Evolutionary conservation across 2,888 invertebrate genomes (phyloP).

Genomic region (Habrosyne pyritoides): DNA sequence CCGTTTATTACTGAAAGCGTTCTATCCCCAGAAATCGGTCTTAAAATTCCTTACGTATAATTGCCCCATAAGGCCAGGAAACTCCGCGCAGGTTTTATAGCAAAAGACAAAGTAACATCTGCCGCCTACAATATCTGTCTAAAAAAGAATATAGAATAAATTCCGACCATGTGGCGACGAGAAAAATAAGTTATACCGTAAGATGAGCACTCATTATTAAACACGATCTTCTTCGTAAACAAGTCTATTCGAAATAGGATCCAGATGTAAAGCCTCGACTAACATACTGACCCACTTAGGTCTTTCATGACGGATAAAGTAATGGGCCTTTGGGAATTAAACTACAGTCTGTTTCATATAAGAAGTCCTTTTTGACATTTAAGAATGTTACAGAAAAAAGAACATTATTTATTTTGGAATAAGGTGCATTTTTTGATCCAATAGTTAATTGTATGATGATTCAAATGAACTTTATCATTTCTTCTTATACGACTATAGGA

Average conservation of each 20-base stretch:
- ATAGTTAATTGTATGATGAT: too few species aligned
- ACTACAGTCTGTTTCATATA: too few species aligned
- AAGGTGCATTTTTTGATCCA: too few species aligned
- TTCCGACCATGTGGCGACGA: slow-evolving; percentile 24
- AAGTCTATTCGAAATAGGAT: background rate
- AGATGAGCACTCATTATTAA: slow-evolving; percentile 25
- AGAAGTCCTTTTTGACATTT: too few species aligned
- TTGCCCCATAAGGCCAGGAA: slow-evolving; percentile 34
- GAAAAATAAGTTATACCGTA: slow-evolving; percentile 21
- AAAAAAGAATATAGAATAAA: slow-evolving; percentile 28
- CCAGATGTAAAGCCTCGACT: background rate
- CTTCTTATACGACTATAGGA: too few species aligned
- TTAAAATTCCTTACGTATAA: slow-evolving; percentile 34
- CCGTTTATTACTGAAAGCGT: background rate
- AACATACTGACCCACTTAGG: background rate
- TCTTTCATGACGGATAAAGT: background rate
- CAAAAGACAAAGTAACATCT: slow-evolving; percentile 45
- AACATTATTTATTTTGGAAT: too few species aligned
- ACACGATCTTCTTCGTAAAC: slow-evolving; percentile 22
- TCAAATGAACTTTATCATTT: too few species aligned
- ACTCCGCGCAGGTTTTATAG: slow-evolving; percentile 34
- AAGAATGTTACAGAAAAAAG: too few species aligned
- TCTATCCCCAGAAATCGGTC: slow-evolving; percentile 21
- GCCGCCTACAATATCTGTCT: slow-evolving; percentile 34
- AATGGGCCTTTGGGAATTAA: background rate